Conservation (phyloP, 2,113 vertebrate species). For the Indicator indicator region DNA sequence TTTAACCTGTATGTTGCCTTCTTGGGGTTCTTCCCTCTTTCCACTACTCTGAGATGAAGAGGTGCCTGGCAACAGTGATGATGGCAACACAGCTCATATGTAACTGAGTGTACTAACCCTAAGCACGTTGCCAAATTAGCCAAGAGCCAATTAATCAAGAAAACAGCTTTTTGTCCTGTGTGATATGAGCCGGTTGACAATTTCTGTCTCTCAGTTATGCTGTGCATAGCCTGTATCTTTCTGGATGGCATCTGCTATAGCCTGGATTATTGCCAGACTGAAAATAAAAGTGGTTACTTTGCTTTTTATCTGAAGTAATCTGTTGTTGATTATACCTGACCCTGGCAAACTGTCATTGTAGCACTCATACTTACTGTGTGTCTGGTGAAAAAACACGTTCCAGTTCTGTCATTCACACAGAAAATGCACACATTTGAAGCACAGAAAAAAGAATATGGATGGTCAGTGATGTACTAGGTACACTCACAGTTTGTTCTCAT, state of each 20-base stretch:
- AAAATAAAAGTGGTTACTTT: constrained; percentile 21
- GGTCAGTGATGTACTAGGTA: background rate
- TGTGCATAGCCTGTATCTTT: background rate
- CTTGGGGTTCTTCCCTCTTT: background rate
- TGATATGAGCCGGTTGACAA: background rate
- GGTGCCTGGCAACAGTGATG: background rate
- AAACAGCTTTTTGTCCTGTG: background rate
- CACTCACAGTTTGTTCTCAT: background rate
- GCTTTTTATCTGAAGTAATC: background rate
- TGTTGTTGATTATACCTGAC: constrained; percentile 17
- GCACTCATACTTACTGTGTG: background rate
- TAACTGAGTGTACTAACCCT: background rate
- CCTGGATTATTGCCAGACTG: background rate
- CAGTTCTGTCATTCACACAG: background rate
- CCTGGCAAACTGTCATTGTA: background rate
- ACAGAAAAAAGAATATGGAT: background rate
- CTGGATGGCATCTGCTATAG: constrained; percentile 34
- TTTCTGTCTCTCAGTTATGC: background rate
- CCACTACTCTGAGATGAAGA: background rate
- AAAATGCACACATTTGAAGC: background rate
- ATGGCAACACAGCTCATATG: background rate
- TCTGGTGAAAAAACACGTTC: background rate
- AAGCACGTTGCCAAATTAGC: background rate
- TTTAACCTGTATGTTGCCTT: background rate
- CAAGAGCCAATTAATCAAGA: background rate